phyloP scores from a whole-genome alignment of 2,113 vertebrate species.

The Xyrauchen texanus region DNA sequence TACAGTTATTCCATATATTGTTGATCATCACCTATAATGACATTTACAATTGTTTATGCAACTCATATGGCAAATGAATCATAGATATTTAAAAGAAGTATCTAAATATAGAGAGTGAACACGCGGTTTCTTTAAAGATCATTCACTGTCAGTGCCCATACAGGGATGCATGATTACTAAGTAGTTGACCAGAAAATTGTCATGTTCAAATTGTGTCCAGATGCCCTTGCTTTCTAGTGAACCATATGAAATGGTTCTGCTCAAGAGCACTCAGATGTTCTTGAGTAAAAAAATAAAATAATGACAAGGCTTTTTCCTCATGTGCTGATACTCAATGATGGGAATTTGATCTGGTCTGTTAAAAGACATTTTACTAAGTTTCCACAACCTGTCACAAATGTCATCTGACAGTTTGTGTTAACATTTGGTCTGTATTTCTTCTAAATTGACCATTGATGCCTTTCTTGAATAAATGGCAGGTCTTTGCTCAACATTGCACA shows the following conservation, averaged over 20 bases:
- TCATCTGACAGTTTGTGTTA: constrained; percentile 18
- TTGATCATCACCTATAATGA: too few species aligned
- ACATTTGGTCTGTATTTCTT: neutral
- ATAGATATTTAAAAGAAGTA: constrained; percentile 13
- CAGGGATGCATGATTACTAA: constrained; percentile 55
- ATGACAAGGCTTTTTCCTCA: neutral
- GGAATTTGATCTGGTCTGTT: constrained; percentile 20
- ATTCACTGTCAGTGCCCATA: constrained; percentile 48
- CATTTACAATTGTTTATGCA: neutral
- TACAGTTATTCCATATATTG: too few species aligned
- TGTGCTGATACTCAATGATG: neutral
- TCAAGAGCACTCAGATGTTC: constrained; percentile 2
- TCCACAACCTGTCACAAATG: constrained; percentile 18
- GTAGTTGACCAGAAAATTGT: constrained; percentile 55
- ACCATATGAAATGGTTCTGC: constrained; percentile 16
- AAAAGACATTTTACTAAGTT: neutral
- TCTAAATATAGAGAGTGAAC: constrained; percentile 49
- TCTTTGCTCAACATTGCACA: neutral
- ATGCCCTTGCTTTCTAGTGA: constrained; percentile 35
- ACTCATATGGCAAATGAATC: neutral
- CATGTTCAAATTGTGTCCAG: constrained; percentile 56
- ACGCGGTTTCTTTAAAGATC: constrained; percentile 29
- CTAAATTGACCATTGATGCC: neutral
- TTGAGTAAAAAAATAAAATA: neutral
- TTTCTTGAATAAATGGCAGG: neutral